Percentiles rank a stretch among this genome's conserved stretches.
Conservation (phyloP, 2,888 invertebrate genomes). For the Cephus spinipes region DNA sequence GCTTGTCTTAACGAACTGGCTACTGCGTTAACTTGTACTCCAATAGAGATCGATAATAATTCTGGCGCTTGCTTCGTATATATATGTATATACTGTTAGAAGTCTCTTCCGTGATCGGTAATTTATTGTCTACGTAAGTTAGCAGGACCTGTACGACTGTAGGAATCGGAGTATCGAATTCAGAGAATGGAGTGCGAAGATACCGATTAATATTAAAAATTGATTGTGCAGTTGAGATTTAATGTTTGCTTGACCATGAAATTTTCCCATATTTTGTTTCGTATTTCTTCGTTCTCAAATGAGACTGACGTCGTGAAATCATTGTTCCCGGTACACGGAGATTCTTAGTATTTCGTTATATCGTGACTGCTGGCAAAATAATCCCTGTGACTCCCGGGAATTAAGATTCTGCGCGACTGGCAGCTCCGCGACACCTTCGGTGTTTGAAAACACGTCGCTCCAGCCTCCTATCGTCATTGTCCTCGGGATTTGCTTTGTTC, state of each 20-base stretch:
- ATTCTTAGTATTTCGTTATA: not conserved
- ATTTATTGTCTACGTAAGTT: not conserved
- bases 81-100: not conserved
- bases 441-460: not conserved
- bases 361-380: slow-evolving; percentile 1
- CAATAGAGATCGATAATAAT: not conserved
- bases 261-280: not conserved
- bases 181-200: not conserved
- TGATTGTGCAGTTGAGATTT: not conserved
- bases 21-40: not conserved
- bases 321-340: slow-evolving; percentile 1
- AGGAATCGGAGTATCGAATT: not conserved
- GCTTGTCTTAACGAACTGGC: not conserved
- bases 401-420: not conserved
- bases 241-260: not conserved
- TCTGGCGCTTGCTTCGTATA: not conserved
- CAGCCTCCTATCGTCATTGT: not conserved
- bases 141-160: not conserved
- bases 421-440: not conserved
- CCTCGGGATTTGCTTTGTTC: not conserved
- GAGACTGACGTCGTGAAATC: not conserved
- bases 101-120: not conserved
- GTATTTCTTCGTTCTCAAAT: not conserved
- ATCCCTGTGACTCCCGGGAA: not conserved
- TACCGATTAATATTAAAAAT: not conserved